A percentile compares a stretch with the other conserved stretches of the same genome.
phyloP scores from a whole-genome alignment of 2,888 invertebrate genomes.

The Pseudococcus jackbeardsleyi region DNA sequence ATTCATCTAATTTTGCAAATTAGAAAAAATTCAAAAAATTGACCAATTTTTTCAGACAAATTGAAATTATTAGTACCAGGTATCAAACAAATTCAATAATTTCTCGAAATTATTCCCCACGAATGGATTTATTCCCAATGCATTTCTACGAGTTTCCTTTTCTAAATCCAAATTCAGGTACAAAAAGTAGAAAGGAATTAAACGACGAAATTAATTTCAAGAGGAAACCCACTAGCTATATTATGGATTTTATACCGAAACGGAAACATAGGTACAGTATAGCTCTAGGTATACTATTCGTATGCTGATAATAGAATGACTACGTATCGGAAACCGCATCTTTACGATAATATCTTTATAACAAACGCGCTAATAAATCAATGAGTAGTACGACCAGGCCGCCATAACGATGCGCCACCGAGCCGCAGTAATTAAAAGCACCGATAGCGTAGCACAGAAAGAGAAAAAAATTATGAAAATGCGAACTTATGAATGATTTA shows the following conservation, averaged over 20 bases:
- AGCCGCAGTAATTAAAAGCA: slow-evolving; percentile 13
- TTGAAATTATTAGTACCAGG: too few relatives aligned
- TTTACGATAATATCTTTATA: slow-evolving; percentile 6
- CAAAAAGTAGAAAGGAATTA: neutral
- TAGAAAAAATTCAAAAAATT: too few relatives aligned
- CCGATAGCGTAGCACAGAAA: neutral
- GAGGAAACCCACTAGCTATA: neutral
- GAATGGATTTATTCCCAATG: too few relatives aligned
- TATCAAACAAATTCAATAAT: too few relatives aligned
- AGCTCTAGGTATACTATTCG: neutral
- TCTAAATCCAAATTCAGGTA: too few relatives aligned
- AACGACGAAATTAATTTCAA: slow-evolving; percentile 1
- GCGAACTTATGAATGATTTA: slow-evolving; percentile 28
- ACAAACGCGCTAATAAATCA: slow-evolving; percentile 29
- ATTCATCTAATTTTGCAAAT: too few relatives aligned
- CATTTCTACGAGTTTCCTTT: too few relatives aligned
- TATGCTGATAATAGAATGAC: neutral
- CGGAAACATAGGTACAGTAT: neutral
- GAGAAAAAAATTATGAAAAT: neutral
- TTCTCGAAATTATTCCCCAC: too few relatives aligned
- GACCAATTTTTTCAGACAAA: too few relatives aligned
- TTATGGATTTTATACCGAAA: neutral
- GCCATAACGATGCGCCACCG: neutral
- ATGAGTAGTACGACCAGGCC: neutral
- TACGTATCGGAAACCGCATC: slow-evolving; percentile 29